These are phyloP conservation scores for Xerus rutilus DNA, from an alignment of 2,797 vertebrate species.

Conservation along the genomic window DNA sequence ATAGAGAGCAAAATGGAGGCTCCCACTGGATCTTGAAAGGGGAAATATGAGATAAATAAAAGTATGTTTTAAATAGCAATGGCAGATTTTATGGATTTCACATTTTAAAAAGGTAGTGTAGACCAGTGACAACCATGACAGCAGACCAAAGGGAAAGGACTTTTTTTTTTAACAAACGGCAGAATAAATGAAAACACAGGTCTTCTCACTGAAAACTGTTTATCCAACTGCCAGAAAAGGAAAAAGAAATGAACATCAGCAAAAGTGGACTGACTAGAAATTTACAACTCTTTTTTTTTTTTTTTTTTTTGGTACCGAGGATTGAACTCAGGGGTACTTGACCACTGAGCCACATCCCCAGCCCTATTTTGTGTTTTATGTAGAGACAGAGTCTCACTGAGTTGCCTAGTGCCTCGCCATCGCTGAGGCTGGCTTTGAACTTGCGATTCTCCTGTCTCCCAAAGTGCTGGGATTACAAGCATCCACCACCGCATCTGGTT, in stretches of 20 bases:
- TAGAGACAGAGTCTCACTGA: too few species aligned
- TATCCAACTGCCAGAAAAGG: neutral
- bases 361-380: too few species aligned
- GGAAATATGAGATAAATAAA: slow-evolving; percentile 4
- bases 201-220: neutral
- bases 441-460: too few species aligned
- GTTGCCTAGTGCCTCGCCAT: too few species aligned
- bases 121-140: neutral
- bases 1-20: slow-evolving; percentile 15
- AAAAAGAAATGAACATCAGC: neutral
- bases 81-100: slow-evolving; percentile 19
- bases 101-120: neutral
- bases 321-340: too few species aligned
- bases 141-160: neutral
- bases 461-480: too few species aligned
- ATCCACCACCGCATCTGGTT: too few species aligned
- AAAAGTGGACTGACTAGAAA: slow-evolving; percentile 36
- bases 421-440: too few species aligned
- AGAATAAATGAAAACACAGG: neutral
- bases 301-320: too few species aligned
- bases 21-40: slow-evolving; percentile 9
- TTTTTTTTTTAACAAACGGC: neutral
- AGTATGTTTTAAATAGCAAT: slow-evolving; percentile 42
- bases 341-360: too few species aligned
- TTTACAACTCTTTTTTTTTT: neutral